phyloP scores from a whole-genome alignment of 1,140 invertebrate genomes.

The Lanistes nyassanus region DNA sequence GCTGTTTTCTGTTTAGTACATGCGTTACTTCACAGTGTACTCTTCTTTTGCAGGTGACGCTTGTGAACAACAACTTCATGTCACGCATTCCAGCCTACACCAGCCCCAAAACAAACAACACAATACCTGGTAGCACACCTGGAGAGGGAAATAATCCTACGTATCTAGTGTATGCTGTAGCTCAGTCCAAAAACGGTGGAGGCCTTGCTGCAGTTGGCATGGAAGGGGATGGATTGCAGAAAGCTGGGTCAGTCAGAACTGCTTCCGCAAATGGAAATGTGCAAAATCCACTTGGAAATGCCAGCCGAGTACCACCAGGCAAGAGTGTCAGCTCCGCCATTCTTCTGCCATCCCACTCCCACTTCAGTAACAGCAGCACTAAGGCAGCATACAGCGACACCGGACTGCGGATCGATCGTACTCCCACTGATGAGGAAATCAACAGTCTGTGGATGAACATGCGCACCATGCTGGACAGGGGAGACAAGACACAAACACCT shows the following conservation, averaged over 20 bases:
- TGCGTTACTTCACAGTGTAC: too few species aligned
- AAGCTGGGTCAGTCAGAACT: too few species aligned
- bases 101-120: not conserved
- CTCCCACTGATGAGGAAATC: slow-evolving; percentile 65
- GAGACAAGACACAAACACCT: not conserved
- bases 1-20: too few species aligned
- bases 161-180: too few species aligned
- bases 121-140: too few species aligned
- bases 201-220: too few species aligned
- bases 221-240: too few species aligned
- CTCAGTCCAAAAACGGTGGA: too few species aligned
- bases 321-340: slow-evolving; percentile 18
- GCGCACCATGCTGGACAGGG: slow-evolving; percentile 53
- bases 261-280: too few species aligned
- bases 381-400: slow-evolving; percentile 51
- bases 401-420: slow-evolving; percentile 57
- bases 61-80: slow-evolving; percentile 58
- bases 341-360: slow-evolving; percentile 23
- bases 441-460: slow-evolving; percentile 65
- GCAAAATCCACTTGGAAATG: too few species aligned
- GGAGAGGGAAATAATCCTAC: too few species aligned
- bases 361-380: slow-evolving; percentile 24
- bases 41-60: slow-evolving; percentile 31
- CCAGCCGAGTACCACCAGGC: not conserved
- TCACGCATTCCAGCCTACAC: slow-evolving; percentile 42